These are phyloP conservation scores for Riptortus pedestris DNA, from an alignment of 1,140 invertebrate species.

Conservation along the genomic window DNA sequence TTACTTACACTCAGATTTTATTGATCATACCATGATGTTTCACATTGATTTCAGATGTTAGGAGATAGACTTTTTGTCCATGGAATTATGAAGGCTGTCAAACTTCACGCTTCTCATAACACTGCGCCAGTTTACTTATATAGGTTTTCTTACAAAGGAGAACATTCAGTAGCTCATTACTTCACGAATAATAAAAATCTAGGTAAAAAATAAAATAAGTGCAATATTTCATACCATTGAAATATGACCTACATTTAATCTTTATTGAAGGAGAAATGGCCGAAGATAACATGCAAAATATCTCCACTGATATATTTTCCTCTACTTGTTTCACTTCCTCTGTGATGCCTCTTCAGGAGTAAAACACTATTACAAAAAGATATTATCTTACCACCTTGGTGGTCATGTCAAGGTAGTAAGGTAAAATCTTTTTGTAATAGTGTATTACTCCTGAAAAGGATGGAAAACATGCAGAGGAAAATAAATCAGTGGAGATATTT, in stretches of 20 bases:
- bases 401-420: background rate
- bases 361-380: background rate
- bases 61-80: background rate
- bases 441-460: too few relatives aligned
- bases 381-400: background rate
- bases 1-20: too few relatives aligned
- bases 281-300: too few relatives aligned
- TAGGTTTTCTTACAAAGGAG: background rate
- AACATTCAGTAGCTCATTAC: background rate
- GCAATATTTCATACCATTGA: background rate
- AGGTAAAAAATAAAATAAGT: background rate
- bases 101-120: background rate
- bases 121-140: background rate
- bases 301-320: too few relatives aligned
- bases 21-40: too few relatives aligned
- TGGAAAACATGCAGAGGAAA: too few relatives aligned
- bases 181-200: background rate
- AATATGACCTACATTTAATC: background rate
- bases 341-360: too few relatives aligned
- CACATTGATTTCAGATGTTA: background rate
- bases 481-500: too few relatives aligned
- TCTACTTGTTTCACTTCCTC: too few relatives aligned
- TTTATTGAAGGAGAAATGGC: too few relatives aligned
- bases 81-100: background rate
- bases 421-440: background rate